These are phyloP conservation scores for Pogonocherus hispidulus DNA, from an alignment of 2,888 invertebrate species.

Conservation along the genomic window DNA sequence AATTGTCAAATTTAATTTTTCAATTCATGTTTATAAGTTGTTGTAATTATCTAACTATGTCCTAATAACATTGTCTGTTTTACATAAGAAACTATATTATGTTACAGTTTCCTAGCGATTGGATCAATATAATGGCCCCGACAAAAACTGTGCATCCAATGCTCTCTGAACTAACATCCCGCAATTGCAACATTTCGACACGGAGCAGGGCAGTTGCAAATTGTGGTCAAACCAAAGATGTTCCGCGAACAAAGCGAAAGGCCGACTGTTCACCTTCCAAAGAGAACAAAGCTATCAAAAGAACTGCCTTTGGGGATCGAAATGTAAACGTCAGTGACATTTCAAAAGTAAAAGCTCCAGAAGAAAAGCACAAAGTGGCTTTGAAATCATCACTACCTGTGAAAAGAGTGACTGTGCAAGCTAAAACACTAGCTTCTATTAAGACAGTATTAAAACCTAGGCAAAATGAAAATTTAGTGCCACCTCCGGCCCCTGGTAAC, in stretches of 20 bases:
- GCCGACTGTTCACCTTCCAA: conserved; percentile 85
- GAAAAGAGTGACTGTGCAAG: conserved; percentile 70
- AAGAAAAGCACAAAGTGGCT: conserved; percentile 50
- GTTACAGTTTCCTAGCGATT: background rate
- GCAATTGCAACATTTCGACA: conserved; percentile 67
- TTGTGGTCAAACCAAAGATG: conserved; percentile 63
- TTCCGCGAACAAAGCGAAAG: conserved; percentile 79
- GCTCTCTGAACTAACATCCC: conserved; percentile 63
- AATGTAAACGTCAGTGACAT: conserved; percentile 72
- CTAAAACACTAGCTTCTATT: conserved; percentile 62
- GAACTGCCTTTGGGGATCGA: conserved; percentile 90
- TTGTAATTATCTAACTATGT: too few relatives aligned
- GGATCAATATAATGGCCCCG: conserved; percentile 73
- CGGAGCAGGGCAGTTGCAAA: conserved; percentile 68
- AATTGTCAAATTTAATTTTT: too few relatives aligned
- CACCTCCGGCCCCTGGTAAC: conserved; percentile 60
- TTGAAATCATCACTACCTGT: conserved; percentile 55
- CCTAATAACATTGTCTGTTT: background rate
- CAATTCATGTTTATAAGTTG: too few relatives aligned
- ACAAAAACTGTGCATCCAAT: conserved; percentile 67
- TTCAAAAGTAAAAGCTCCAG: conserved; percentile 48
- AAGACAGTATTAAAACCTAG: conserved; percentile 65
- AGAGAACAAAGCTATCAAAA: conserved; percentile 80
- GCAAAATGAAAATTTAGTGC: conserved; percentile 65
- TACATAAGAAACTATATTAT: background rate